A percentile compares a stretch with the other conserved stretches of the same genome.
Evolutionary conservation across 1,140 invertebrate species (phyloP).

Genomic region (Tetramorium alpestre): DNA sequence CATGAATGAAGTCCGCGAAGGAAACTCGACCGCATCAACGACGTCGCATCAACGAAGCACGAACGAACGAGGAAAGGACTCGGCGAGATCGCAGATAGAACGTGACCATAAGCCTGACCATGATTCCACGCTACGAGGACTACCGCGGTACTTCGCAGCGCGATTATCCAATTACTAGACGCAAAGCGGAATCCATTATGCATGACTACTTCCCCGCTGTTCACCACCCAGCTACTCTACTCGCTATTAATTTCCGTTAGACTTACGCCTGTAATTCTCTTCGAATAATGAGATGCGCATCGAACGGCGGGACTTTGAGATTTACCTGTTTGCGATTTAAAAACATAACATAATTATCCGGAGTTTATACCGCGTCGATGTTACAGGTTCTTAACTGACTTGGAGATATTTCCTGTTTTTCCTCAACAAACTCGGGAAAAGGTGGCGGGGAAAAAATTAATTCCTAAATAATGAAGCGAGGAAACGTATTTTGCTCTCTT

Average conservation of each 20-base stretch:
- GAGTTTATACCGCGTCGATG: neutral
- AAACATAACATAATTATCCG: neutral
- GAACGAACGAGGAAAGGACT: slow-evolving; percentile 35
- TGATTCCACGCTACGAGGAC: slow-evolving; percentile 59
- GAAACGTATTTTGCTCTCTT: neutral
- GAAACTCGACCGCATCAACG: slow-evolving; percentile 24
- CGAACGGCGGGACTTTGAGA: slow-evolving; percentile 20
- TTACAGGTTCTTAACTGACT: neutral
- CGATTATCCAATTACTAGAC: slow-evolving; percentile 72
- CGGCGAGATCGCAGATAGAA: slow-evolving; percentile 61
- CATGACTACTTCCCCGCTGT: slow-evolving; percentile 50
- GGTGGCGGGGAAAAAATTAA: neutral
- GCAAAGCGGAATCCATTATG: slow-evolving; percentile 70
- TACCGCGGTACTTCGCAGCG: slow-evolving; percentile 25
- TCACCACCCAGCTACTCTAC: neutral
- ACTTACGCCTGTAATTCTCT: slow-evolving; percentile 45
- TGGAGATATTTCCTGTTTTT: neutral
- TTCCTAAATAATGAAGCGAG: neutral
- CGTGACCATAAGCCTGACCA: slow-evolving; percentile 52
- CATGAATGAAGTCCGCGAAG: slow-evolving; percentile 22
- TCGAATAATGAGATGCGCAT: slow-evolving; percentile 47
- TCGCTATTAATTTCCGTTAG: slow-evolving; percentile 67
- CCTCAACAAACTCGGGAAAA: neutral
- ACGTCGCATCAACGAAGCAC: slow-evolving; percentile 14
- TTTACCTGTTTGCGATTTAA: slow-evolving; percentile 23